Percentiles rank a stretch among this genome's conserved stretches.
Conservation (phyloP, 2,888 invertebrate species). For the Cephus nigrinus region DNA sequence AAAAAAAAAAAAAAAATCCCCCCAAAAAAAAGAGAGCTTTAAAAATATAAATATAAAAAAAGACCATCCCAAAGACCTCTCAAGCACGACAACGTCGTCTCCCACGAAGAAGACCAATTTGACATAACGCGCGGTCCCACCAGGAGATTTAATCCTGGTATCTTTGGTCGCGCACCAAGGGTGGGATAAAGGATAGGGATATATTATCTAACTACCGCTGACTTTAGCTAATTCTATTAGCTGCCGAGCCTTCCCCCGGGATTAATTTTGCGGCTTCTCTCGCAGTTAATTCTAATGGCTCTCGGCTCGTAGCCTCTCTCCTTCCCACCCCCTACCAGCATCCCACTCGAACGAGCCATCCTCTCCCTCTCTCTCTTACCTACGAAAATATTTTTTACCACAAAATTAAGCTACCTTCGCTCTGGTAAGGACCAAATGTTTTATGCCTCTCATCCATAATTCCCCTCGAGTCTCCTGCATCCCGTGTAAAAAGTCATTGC, state of each 20-base stretch:
- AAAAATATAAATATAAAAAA: not conserved
- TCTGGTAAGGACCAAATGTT: not conserved
- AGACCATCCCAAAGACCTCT: not conserved
- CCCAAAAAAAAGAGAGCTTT: no score
- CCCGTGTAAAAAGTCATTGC: not conserved
- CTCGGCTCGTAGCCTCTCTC: not conserved
- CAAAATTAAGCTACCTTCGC: not conserved
- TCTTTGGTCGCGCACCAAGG: not conserved
- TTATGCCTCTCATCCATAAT: not conserved
- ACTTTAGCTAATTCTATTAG: conserved; percentile 40
- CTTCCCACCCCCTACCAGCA: not conserved
- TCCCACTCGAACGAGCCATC: not conserved
- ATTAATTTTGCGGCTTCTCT: conserved; percentile 34
- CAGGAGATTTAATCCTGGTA: conserved; percentile 1
- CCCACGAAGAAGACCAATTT: not conserved
- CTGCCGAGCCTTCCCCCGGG: conserved; percentile 30
- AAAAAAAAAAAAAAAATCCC: not conserved
- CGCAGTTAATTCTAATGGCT: conserved; percentile 20
- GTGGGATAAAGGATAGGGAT: conserved; percentile 21
- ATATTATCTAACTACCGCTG: conserved; percentile 28
- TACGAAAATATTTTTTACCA: not conserved
- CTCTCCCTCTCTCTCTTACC: not conserved
- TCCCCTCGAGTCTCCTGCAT: not conserved
- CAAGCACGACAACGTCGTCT: not conserved
- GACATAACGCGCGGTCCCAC: not conserved